Evolutionary conservation across 2,888 invertebrate species (phyloP), one percentile per base, ranked within the genome.

Genomic region (Phyllotreta striolata): DNA sequence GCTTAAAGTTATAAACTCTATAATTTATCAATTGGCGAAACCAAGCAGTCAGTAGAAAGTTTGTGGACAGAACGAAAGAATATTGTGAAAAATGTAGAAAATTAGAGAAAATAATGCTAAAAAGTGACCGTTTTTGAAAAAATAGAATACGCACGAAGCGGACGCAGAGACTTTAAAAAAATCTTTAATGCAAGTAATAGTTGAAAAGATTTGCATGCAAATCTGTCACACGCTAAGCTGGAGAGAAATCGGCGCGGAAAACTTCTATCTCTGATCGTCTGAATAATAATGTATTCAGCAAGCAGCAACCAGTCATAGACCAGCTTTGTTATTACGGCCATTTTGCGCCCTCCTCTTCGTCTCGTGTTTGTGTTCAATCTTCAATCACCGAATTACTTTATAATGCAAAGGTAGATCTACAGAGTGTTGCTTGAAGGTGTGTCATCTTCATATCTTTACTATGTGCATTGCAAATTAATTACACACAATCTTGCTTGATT

Each of bases 181-280:
- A 59, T 77, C 76, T 76, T 77, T 78, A 77, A 79, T 78, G 78
- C 78, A 24, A 24, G 24, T 24, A 24, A 77, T 78, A 78, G 75
- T 78, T 77, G 76, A 73, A 77, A 79, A 78, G 78, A 80, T 80
- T 80, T 80, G 79, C 78, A 80, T 80, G 78, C 79, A 79, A 80
- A 79, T 79, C 80, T 78, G 78, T 77, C 79, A 79, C 78, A 78
- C 76, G 77, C 78, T 78, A 77, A 79, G 78, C 78, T 72, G 72
- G 71, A 78, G 77, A 72, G 71, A 72, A 79, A 77, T 77, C 79
- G 77, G 77, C 77, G 78, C 76, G 78, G 79, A 78, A 78, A 79
- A 79, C 73, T 79, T 78, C 78, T 79, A 78, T 78, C 77, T 77
- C 78, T 77, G 79, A 79, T 78, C 78, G 60, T 60, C 52, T 60